Evolutionary conservation across 1,140 invertebrate species (phyloP).

Genomic region (Rhizoglyphus robini): DNA sequence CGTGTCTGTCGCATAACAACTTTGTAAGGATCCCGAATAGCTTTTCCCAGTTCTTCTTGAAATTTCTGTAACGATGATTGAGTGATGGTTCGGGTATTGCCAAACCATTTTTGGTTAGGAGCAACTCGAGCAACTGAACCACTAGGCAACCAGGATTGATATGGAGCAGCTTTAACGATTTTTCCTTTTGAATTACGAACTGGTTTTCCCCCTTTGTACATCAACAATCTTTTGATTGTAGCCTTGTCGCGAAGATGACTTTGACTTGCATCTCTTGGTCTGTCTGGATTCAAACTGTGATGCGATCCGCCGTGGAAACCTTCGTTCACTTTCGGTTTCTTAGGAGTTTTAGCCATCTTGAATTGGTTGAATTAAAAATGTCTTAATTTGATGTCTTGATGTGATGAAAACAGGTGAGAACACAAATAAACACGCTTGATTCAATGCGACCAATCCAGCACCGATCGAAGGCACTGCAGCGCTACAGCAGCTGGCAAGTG

Average conservation of each 20-base stretch:
- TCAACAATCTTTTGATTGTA: conserved; percentile 88
- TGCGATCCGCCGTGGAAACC: conserved; percentile 39
- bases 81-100: conserved; percentile 56
- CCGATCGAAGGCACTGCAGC: too few relatives aligned
- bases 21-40: conserved; percentile 88
- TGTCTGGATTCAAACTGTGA: conserved; percentile 69
- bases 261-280: conserved; percentile 41
- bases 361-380: too few relatives aligned
- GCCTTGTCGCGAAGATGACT: conserved; percentile 66
- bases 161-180: conserved; percentile 85
- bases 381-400: too few relatives aligned
- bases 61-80: conserved; percentile 92
- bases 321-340: neutral
- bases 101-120: conserved; percentile 97
- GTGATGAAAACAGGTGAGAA: too few relatives aligned
- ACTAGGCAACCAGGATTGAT: conserved; percentile 71
- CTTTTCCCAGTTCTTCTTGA: conserved; percentile 85
- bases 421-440: too few relatives aligned
- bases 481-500: too few relatives aligned
- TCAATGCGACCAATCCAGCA: too few relatives aligned
- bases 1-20: conserved; percentile 93
- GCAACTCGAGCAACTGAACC: conserved; percentile 86
- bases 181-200: conserved; percentile 79
- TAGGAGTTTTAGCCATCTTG: conserved; percentile 8
- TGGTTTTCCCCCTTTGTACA: conserved; percentile 94